Base-by-base conservation (phyloP, 2,888 invertebrate genomes). In the Habrosyne pyritoides region DNA sequence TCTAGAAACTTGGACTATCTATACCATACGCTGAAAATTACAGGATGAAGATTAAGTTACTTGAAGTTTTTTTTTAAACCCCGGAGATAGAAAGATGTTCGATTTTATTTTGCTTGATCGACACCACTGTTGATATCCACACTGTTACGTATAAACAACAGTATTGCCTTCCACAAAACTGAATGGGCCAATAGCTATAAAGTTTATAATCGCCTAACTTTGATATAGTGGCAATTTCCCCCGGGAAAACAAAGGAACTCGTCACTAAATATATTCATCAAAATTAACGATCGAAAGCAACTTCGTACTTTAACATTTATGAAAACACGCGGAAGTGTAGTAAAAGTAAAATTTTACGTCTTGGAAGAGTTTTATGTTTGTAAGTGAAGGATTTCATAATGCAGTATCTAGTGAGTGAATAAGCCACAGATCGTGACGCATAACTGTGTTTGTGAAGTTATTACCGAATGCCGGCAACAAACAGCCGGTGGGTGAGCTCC, bases 331-430 rank as follows among this genome's bases (percentile, higher is more conserved):
- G 67, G 64, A 73, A 75, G 61, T 71, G 75, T 72, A 75, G 67
- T 80, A 77, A 77, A 81, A 77, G 77, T 75, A 73, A 77, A 77
- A 74, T 67, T 75, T 74, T 72, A 78, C 71, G 69, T 68, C 68
- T 61, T 56, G 64, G 62, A 70, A 66, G 67, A 60, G 65, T 67
- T 79, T 73, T 71, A 79, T 72, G 69, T 63, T 63, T 53, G 58
- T 64, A 64, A 79, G 72, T 73, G 65, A 66, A 60, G 65, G 69
- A 73, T 70, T 73, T 69, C 62, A 67, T 73, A 71, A 69, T 63
- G 69, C 67, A 68, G 67, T 62, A 52, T 55, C 53, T 21, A 30
- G 65, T 53, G 67, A 68, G 65, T 69, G 66, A 73, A 73, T 73
- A 74, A 76, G 66, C 65, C 66, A 60, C 61, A 69, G 65, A 67